A percentile compares a stretch with the other conserved stretches of the same genome.
phyloP scores from a whole-genome alignment of 2,113 vertebrate species.

The Bujurquina vittata region DNA sequence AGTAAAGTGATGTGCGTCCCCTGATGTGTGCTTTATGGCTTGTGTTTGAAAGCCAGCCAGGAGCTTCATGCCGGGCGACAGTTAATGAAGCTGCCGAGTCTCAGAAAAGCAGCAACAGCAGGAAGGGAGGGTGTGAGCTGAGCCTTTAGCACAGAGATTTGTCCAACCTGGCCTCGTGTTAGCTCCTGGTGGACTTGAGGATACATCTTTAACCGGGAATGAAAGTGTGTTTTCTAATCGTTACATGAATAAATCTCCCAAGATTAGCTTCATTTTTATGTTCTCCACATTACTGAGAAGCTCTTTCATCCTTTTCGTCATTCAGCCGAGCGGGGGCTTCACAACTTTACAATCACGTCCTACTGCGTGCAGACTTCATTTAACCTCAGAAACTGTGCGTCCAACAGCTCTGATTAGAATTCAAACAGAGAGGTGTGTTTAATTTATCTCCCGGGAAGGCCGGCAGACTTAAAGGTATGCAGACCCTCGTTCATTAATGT shows the following conservation, averaged over 20 bases:
- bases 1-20: not conserved
- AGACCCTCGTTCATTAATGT: slow-evolving; percentile 29
- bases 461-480: not conserved
- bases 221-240: not conserved
- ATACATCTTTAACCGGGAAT: not conserved
- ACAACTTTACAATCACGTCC: slow-evolving; percentile 1
- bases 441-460: slow-evolving; percentile 36
- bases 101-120: slow-evolving; percentile 5
- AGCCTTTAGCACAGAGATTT: not conserved
- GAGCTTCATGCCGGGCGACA: not conserved
- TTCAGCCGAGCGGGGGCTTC: not conserved
- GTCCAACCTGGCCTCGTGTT: not conserved
- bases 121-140: not conserved
- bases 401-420: slow-evolving; percentile 36
- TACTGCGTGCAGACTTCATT: slow-evolving; percentile 16
- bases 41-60: slow-evolving; percentile 5
- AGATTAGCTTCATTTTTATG: not conserved
- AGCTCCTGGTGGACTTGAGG: not conserved
- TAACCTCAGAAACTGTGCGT: slow-evolving; percentile 10
- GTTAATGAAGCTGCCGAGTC: not conserved
- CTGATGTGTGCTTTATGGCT: slow-evolving; percentile 7
- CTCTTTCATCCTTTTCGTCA: not conserved
- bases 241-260: not conserved
- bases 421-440: slow-evolving; percentile 24
- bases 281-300: not conserved